Evolutionary conservation across 53 echinoderm and acorn worm genomes (phyloP).

Genomic region (Zoroaster sp.): DNA sequence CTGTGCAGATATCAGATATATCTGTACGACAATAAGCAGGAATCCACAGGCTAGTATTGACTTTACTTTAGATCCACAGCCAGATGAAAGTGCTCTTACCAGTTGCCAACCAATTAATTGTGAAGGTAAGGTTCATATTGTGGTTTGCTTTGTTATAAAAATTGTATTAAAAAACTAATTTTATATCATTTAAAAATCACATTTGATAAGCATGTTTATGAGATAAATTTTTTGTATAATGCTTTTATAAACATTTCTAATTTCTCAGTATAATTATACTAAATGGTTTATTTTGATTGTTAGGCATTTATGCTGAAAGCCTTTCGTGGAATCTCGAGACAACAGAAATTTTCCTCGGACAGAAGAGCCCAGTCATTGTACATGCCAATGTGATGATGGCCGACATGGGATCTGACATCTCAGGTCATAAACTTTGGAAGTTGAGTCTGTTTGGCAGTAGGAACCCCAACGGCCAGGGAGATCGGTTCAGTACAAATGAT

Average conservation of each 20-base stretch:
- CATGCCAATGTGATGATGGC: conserved; percentile 64
- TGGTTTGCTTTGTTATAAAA: neutral
- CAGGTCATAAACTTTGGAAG: conserved; percentile 67
- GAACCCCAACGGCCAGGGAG: conserved; percentile 37
- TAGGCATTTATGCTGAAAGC: conserved; percentile 69
- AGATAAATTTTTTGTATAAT: neutral
- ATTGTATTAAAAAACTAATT: neutral
- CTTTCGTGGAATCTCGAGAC: conserved; percentile 71
- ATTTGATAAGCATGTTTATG: neutral
- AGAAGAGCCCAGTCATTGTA: conserved; percentile 61
- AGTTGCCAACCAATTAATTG: conserved; percentile 78
- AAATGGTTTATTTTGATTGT: neutral
- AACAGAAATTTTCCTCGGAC: conserved; percentile 66
- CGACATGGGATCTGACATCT: conserved; percentile 46
- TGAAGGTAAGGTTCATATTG: conserved; percentile 70
- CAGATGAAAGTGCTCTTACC: conserved; percentile 72
- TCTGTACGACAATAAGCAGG: conserved; percentile 76
- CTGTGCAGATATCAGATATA: conserved; percentile 73
- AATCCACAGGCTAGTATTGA: conserved; percentile 57
- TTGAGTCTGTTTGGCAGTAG: conserved; percentile 62
- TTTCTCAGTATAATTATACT: conserved; percentile 7
- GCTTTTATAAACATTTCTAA: neutral
- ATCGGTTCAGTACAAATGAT: conserved; percentile 1
- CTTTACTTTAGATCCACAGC: conserved; percentile 71
- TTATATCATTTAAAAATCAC: neutral